phyloP scores from a whole-genome alignment of 2,113 vertebrate species.

The Phocoena sinus region DNA sequence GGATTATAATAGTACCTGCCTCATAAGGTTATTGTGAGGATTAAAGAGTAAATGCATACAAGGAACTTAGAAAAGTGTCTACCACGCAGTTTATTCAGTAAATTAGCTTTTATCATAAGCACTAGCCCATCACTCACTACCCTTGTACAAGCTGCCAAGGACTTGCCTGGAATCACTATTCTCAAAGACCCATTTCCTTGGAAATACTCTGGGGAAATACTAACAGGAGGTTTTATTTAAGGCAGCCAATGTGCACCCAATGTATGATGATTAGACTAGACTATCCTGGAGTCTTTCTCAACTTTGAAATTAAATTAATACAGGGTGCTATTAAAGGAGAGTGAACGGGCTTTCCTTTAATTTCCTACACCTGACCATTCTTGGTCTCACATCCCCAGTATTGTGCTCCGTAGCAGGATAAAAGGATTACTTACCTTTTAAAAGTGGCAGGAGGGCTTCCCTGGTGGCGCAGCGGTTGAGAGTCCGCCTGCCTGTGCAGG shows the following conservation, averaged over 20 bases:
- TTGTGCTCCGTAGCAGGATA: not conserved
- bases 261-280: not conserved
- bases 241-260: not conserved
- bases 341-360: not conserved
- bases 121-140: not conserved
- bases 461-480: no score
- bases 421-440: not conserved
- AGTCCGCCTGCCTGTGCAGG: no score
- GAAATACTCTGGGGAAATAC: not conserved
- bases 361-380: not conserved
- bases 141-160: not conserved
- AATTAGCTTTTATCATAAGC: conserved; percentile 10
- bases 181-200: conserved; percentile 23
- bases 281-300: not conserved
- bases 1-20: not conserved
- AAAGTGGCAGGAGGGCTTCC: not conserved
- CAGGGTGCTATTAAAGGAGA: not conserved
- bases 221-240: not conserved
- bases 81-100: not conserved
- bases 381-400: not conserved
- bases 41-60: conserved; percentile 12
- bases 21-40: not conserved
- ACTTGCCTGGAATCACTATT: not conserved
- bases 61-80: conserved; percentile 2
- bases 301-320: not conserved